Base-by-base conservation (phyloP, 2,888 invertebrate genomes). In the Habroteleia sp. region DNA sequence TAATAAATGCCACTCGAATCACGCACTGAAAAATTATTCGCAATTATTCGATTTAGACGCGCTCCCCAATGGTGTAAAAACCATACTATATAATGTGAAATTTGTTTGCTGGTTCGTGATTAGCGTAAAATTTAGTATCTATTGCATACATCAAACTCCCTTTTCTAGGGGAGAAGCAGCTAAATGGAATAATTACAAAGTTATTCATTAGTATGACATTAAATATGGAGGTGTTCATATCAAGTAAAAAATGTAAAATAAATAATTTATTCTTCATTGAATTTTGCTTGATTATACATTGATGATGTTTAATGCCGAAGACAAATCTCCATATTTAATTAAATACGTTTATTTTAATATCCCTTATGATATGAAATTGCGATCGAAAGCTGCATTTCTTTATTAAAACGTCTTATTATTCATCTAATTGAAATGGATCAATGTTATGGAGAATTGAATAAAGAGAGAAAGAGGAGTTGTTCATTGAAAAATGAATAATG, bases 321-420 rank as follows among this genome's bases (percentile, higher is more conserved):
- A 37, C 16, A 42, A 17, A 52, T 54, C 75, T 75, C 65, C 75
- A 75, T 71, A 71, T 75, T 75, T 65, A 65, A 75, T 75, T 69
- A 65, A 75, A 56, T 52, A 58, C 52, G 25, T 46, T 52, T 46
- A 39, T 5, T 33, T 16, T 16, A 25, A 17, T 52, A 23, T 4
- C 29, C 4, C 33, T 52, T 63, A 63, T 42, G 5, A 14, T 42
- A 16, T 42, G 16, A 33, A 48, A 39, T 5, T 41, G 41, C 39
- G 29, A 39, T 50, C 29, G 20, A 50, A 42, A 52, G 41, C 63
- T 42, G 50, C 42, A 52, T 6, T 42, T 50, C 25, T 42, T 10
- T 8, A 27, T 23, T 14, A 48, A 39, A 11, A 14, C 16, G 29
- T 62, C 23, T 27, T 48, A 44, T 27, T 17, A 20, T 27, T 52